Conservation (phyloP, 2,797 vertebrate genomes). For the Acipenser ruthenus region DNA sequence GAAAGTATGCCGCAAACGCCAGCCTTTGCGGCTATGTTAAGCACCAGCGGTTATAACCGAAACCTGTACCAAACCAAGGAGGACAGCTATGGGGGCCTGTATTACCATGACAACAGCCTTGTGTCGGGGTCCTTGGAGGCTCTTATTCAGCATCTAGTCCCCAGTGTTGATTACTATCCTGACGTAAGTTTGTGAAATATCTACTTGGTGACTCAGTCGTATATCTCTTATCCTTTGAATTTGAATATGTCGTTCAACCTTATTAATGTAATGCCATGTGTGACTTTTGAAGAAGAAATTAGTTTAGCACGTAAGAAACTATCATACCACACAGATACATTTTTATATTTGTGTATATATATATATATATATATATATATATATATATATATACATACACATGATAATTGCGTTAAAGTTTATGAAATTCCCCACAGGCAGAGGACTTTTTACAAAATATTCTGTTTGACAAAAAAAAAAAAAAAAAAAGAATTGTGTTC, state of each 20-base stretch:
- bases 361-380: no score
- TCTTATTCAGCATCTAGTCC: conserved; percentile 85
- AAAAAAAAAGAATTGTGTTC: background rate
- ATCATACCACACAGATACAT: no score
- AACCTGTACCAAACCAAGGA: conserved; percentile 76
- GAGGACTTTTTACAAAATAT: background rate
- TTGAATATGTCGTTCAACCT: conserved; percentile 11
- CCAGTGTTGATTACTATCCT: conserved; percentile 82
- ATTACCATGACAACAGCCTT: conserved; percentile 84
- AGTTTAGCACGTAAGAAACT: no score
- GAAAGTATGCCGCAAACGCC: conserved; percentile 89
- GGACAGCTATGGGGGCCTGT: conserved; percentile 67
- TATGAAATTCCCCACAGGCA: no score
- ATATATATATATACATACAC: no score
- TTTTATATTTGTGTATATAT: no score
- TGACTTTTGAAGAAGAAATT: no score
- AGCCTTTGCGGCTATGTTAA: conserved; percentile 76
- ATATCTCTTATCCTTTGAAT: background rate
- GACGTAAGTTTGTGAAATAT: conserved; percentile 63
- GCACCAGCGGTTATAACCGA: conserved; percentile 71
- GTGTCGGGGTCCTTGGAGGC: conserved; percentile 87
- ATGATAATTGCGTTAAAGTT: no score
- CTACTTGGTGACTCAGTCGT: no score
- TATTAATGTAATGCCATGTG: no score
- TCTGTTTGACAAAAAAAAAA: conserved; percentile 18